Percentiles rank a stretch among this genome's conserved stretches.
phyloP scores from a whole-genome alignment of 2,888 invertebrate genomes.

The Metellina segmentata region DNA sequence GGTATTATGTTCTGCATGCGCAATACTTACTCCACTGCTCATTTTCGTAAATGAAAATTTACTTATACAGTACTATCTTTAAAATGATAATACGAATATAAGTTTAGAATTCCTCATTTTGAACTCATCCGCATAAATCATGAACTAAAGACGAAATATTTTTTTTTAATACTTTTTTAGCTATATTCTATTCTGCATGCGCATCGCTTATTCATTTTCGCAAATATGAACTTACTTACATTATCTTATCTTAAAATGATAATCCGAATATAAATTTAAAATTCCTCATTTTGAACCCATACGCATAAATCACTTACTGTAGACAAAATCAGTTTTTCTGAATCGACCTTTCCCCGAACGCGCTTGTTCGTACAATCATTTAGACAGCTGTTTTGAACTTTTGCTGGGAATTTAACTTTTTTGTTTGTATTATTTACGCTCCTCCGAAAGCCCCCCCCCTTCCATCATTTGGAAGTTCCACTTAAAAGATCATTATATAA shows the following conservation, averaged over 20 bases:
- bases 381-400: conserved; percentile 64
- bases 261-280: too few species aligned
- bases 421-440: conserved; percentile 13
- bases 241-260: too few species aligned
- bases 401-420: conserved; percentile 41
- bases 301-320: conserved; percentile 33
- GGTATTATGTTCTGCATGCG: too few species aligned
- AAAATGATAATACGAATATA: too few species aligned
- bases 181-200: not conserved
- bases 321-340: not conserved
- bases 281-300: not conserved
- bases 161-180: too few species aligned
- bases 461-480: conserved; percentile 52
- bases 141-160: conserved; percentile 7
- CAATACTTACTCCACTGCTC: too few species aligned
- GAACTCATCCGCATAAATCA: conserved; percentile 19
- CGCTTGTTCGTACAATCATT: conserved; percentile 41
- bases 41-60: too few species aligned
- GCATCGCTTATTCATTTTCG: too few species aligned
- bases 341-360: conserved; percentile 36
- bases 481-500: conserved; percentile 73
- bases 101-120: not conserved
- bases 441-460: not conserved
- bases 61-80: too few species aligned
- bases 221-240: too few species aligned